A percentile compares a stretch with the other conserved stretches of the same genome.
These are phyloP conservation scores for Pongo pygmaeus DNA, from an alignment of 2,113 vertebrate genomes.

Conservation along the genomic window DNA sequence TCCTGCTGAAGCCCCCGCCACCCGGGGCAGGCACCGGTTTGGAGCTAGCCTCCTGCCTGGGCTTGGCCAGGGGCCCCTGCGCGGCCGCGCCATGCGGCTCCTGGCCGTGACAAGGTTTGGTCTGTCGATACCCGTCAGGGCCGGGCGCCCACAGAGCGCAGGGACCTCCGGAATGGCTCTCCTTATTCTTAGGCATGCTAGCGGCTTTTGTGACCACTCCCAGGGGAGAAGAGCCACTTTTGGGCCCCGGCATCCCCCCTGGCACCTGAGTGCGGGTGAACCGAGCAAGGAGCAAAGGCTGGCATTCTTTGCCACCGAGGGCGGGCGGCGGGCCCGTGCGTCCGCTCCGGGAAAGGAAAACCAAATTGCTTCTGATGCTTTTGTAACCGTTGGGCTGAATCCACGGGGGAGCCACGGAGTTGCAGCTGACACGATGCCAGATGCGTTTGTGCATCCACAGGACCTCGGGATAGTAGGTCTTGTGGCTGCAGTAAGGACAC, in stretches of 20 bases:
- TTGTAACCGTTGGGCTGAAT: conserved; percentile 87
- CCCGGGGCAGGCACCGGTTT: conserved; percentile 71
- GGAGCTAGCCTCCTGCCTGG: conserved; percentile 85
- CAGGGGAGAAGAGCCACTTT: conserved; percentile 71
- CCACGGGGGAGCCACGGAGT: conserved; percentile 89
- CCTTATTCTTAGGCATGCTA: conserved; percentile 73
- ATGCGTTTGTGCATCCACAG: conserved; percentile 97
- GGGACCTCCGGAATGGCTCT: conserved; percentile 29
- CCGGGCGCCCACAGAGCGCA: conserved; percentile 69
- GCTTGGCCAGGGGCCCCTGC: conserved; percentile 66
- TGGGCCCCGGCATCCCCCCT: conserved; percentile 69
- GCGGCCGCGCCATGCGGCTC: conserved; percentile 75
- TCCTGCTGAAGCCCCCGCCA: conserved; percentile 81
- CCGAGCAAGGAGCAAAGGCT: conserved; percentile 87
- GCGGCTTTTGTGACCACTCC: conserved; percentile 65
- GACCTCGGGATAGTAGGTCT: conserved; percentile 94
- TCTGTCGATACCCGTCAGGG: conserved; percentile 78
- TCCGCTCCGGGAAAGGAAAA: conserved; percentile 84
- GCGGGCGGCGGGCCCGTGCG: conserved; percentile 94
- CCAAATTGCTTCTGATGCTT: conserved; percentile 83
- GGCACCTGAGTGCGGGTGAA: conserved; percentile 90
- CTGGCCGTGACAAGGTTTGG: conserved; percentile 81
- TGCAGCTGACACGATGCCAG: conserved; percentile 93
- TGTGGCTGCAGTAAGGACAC: conserved; percentile 94
- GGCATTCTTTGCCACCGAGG: conserved; percentile 92